Evolutionary conservation across 2,888 invertebrate genomes (phyloP).

Genomic region (Dexiosoma caninum): DNA sequence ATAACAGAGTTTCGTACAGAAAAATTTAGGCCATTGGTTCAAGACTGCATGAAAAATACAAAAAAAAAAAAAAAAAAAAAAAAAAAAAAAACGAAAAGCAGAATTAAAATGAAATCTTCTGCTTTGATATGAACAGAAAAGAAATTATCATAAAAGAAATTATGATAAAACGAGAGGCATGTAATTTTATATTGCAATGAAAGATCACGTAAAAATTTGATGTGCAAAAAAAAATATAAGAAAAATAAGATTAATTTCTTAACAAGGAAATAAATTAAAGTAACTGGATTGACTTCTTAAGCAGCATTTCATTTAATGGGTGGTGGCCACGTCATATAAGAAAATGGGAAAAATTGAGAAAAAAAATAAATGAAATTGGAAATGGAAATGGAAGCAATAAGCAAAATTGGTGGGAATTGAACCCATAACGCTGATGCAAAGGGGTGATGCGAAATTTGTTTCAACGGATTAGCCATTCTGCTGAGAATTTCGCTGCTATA

Average conservation of each 20-base stretch:
- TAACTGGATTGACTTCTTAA: neutral
- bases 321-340: neutral
- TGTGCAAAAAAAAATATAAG: neutral
- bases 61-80: neutral
- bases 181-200: constrained; percentile 32
- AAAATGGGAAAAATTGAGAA: too few relatives aligned
- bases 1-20: constrained; percentile 46
- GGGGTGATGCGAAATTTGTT: too few relatives aligned
- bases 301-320: constrained; percentile 6
- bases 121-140: neutral
- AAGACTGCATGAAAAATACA: too few relatives aligned
- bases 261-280: constrained; percentile 4
- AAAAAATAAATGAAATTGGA: too few relatives aligned
- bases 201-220: constrained; percentile 28
- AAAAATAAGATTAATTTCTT: neutral
- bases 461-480: too few relatives aligned
- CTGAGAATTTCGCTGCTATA: too few relatives aligned
- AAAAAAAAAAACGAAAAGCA: neutral
- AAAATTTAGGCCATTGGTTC: constrained; percentile 54
- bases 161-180: constrained; percentile 28
- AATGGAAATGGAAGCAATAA: too few relatives aligned
- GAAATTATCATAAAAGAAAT: constrained; percentile 27
- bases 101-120: constrained; percentile 7
- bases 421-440: too few relatives aligned
- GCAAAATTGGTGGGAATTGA: too few relatives aligned